Evolutionary conservation across 2,888 invertebrate species (phyloP).

Genomic region (Ophioninae sp.): DNA sequence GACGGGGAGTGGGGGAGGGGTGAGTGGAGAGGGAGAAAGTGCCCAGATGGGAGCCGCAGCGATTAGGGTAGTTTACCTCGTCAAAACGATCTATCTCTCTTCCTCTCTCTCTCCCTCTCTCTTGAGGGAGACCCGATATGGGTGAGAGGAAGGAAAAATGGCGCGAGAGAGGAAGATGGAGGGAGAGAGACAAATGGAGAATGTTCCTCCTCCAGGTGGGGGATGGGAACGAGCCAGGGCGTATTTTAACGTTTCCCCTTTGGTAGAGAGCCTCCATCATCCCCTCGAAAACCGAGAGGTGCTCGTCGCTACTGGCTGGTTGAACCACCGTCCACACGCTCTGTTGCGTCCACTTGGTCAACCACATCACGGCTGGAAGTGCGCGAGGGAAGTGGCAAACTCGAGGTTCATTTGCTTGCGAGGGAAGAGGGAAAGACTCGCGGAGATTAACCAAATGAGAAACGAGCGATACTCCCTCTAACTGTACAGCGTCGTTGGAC

Average conservation of each 20-base stretch:
- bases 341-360: slow-evolving; percentile 49
- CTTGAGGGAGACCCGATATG: slow-evolving; percentile 8
- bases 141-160: slow-evolving; percentile 3
- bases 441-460: slow-evolving; percentile 81
- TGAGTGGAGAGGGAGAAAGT: too few relatives aligned
- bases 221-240: slow-evolving; percentile 45
- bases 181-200: slow-evolving; percentile 74
- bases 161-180: slow-evolving; percentile 11
- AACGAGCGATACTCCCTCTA: slow-evolving; percentile 72
- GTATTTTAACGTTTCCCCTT: slow-evolving; percentile 46
- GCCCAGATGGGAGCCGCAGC: slow-evolving; percentile 47
- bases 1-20: background rate
- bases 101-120: too few relatives aligned
- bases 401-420: slow-evolving; percentile 4
- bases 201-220: slow-evolving; percentile 46
- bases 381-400: slow-evolving; percentile 58
- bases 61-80: slow-evolving; percentile 74
- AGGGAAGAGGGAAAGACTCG: slow-evolving; percentile 58
- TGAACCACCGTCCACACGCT: slow-evolving; percentile 50
- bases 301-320: slow-evolving; percentile 42
- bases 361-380: slow-evolving; percentile 35
- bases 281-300: slow-evolving; percentile 26
- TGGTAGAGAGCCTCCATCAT: slow-evolving; percentile 45
- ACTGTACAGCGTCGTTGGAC: slow-evolving; percentile 59
- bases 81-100: slow-evolving; percentile 76